Conservation (phyloP, 1,140 invertebrate genomes). For the Pachyrhynchus sulphureomaculatus region DNA sequence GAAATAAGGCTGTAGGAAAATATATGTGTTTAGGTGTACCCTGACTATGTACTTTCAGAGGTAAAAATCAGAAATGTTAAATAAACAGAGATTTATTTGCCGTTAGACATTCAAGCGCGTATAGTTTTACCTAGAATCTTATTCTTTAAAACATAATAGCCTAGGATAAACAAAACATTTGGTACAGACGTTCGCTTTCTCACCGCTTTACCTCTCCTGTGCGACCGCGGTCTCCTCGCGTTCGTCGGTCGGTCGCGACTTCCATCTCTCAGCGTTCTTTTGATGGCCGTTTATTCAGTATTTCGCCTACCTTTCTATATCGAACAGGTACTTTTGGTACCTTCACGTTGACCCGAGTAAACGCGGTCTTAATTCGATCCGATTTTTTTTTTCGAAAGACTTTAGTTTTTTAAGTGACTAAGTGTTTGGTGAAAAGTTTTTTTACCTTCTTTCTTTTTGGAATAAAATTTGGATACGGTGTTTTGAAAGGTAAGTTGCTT, state of each 20-base stretch:
- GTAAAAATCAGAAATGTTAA: no score
- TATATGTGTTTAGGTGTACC: no score
- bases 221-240: slow-evolving; percentile 4
- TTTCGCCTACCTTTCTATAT: slow-evolving; percentile 16
- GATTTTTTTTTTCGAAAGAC: slow-evolving; percentile 4
- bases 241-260: no score
- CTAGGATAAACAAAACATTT: slow-evolving; percentile 16
- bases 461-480: no score
- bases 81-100: no score
- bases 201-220: neutral
- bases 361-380: slow-evolving; percentile 10
- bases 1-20: no score
- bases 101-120: no score
- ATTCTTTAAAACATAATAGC: slow-evolving; percentile 1
- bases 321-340: slow-evolving; percentile 19
- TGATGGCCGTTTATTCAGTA: slow-evolving; percentile 22
- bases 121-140: neutral
- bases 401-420: no score
- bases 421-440: no score
- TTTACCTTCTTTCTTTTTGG: no score
- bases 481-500: no score
- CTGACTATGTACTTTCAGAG: no score
- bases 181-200: slow-evolving; percentile 24
- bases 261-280: slow-evolving; percentile 18
- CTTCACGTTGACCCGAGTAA: slow-evolving; percentile 10